Conservation (phyloP, 2,797 vertebrate genomes). For the Myotis planiceps region DNA sequence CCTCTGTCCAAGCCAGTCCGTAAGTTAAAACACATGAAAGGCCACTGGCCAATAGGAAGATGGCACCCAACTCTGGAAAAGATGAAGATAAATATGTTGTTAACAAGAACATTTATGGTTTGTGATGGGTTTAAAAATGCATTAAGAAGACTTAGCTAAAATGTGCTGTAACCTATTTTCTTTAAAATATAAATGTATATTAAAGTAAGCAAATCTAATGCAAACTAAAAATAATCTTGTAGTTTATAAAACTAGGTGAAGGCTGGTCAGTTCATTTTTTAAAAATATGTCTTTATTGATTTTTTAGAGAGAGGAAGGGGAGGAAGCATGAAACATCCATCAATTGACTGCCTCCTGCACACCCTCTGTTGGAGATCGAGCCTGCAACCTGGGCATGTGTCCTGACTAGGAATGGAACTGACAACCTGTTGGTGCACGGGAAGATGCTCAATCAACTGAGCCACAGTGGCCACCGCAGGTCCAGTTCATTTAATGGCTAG, state of each 20-base stretch:
- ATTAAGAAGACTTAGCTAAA: background rate
- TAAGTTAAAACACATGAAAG: background rate
- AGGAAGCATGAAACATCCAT: background rate
- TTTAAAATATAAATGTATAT: background rate
- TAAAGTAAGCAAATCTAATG: background rate
- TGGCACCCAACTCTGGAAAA: background rate
- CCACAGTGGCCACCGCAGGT: background rate
- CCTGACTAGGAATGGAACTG: background rate
- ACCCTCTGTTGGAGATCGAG: background rate
- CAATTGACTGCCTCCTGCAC: background rate
- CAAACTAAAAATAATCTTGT: background rate
- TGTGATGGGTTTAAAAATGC: background rate
- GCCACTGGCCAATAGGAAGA: background rate
- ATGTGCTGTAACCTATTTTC: background rate
- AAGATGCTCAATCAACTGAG: background rate
- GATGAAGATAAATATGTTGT: background rate
- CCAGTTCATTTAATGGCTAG: background rate
- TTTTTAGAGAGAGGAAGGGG: background rate
- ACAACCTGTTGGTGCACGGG: background rate
- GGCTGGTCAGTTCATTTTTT: background rate
- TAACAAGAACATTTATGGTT: background rate
- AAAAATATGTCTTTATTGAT: background rate
- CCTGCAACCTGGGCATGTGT: background rate
- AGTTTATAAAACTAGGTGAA: background rate
- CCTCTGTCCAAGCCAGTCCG: background rate